Evolutionary conservation across 2,888 invertebrate species (phyloP), one percentile per base, ranked within the genome.

Genomic region (Parthenolecanium corni): DNA sequence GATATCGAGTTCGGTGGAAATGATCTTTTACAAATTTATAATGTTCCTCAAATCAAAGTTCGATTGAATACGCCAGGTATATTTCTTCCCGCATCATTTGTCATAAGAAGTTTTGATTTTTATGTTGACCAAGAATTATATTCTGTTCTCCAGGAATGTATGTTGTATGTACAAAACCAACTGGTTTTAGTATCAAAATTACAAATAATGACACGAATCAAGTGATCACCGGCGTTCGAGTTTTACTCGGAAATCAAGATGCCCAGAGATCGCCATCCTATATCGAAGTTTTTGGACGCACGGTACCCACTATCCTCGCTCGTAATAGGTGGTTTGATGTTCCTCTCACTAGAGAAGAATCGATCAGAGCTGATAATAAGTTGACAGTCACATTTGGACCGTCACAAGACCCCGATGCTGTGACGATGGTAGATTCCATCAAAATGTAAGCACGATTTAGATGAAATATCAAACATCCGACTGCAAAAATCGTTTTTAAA

Each of bases 1-100:
- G 95, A 96, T 70, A 84, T 95, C 0, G 96, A 96, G 73, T 92
- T 89, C 71, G 94, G 93, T 11, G 96, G 96, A 9, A 92, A 90
- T 72, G 96, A 96, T 75, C 76, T 96, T 1, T 75, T 97, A 9
- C 94, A 96, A 75, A 86, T 95, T 47, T 96, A 96, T 74, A 95
- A 95, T 71, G 84, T 86, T 0, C 85, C 87, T 18, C 96, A 96
- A 74, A 81, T 96, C 40, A 96, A 95, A 75, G 88, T 92, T 69
- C 80, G 97, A 14, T 79, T 93, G 12, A 89, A 88, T 70, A 88
- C 89, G 0, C 75, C 76, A 52, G 31, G 31, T 31, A 31, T n/a
- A n/a, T 31, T 31, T 31, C 9, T 31, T 31, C 9, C 73, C 31
- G 9, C 31, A n/a, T n/a, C 31, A 6, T 31, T 31, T 72, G 71